Conservation (phyloP, 2,113 vertebrate species). For the Limnothrissa miodon region DNA sequence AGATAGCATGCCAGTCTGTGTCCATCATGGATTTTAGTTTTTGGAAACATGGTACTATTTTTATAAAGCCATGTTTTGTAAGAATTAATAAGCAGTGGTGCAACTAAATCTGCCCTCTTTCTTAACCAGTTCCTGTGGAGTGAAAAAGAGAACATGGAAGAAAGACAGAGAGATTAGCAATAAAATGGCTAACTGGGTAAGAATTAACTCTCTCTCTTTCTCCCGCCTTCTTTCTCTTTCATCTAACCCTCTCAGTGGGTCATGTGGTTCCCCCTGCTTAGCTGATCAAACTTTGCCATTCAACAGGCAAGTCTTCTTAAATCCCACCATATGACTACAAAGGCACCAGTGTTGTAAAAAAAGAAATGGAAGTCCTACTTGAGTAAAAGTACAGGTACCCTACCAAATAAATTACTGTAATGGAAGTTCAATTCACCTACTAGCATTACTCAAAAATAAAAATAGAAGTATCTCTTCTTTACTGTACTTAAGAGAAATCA, state of each 20-base stretch:
- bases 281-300: conserved; percentile 52
- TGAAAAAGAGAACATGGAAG: background rate
- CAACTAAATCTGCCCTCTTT: background rate
- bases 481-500: too few species aligned
- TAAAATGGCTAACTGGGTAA: conserved; percentile 21
- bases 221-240: background rate
- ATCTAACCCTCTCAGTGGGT: conserved; percentile 40
- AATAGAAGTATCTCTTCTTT: too few species aligned
- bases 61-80: background rate
- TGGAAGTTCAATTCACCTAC: too few species aligned
- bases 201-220: conserved; percentile 10
- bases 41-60: background rate
- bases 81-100: background rate
- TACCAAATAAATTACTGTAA: too few species aligned
- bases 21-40: background rate
- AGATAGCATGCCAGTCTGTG: background rate
- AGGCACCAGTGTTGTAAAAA: too few species aligned
- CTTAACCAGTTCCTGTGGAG: background rate
- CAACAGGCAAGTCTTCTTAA: conserved; percentile 40
- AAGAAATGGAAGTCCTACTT: too few species aligned
- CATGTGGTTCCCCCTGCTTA: conserved; percentile 39
- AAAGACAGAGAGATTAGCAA: background rate
- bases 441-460: too few species aligned
- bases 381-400: too few species aligned
- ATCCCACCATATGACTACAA: conserved; percentile 34